Conservation (phyloP, 1,140 invertebrate genomes). For the Cylas formicarius region DNA sequence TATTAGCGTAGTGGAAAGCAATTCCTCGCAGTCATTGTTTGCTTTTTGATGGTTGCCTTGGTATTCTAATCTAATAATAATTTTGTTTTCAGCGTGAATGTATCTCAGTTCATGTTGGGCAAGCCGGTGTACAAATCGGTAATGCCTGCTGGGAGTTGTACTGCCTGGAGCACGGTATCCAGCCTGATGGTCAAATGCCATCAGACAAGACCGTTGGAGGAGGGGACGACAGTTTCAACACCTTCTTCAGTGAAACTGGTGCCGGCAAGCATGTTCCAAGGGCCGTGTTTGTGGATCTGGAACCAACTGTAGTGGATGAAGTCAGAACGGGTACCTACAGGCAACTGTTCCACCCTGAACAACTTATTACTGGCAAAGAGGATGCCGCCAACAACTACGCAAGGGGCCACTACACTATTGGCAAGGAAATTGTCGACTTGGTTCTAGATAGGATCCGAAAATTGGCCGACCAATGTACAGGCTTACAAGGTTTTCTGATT, state of each 20-base stretch:
- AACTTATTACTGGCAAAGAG: conserved; percentile 72
- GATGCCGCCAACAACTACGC: conserved; percentile 84
- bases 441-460: conserved; percentile 52
- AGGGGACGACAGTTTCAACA: conserved; percentile 55
- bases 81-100: conserved; percentile 49
- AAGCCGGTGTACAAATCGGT: conserved; percentile 60
- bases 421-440: conserved; percentile 60
- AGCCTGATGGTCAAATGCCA: conserved; percentile 55
- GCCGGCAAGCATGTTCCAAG: conserved; percentile 59
- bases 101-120: conserved; percentile 57
- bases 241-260: conserved; percentile 63
- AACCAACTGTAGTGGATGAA: conserved; percentile 70
- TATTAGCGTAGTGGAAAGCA: not conserved
- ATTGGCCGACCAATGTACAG: conserved; percentile 53
- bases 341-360: conserved; percentile 67
- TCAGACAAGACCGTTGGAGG: conserved; percentile 29
- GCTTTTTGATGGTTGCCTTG: no score
- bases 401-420: conserved; percentile 75
- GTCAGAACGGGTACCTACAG: conserved; percentile 65
- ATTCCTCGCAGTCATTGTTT: not conserved
- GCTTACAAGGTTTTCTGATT: conserved; percentile 68
- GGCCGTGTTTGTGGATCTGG: conserved; percentile 66
- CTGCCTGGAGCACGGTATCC: conserved; percentile 70
- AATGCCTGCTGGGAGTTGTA: conserved; percentile 58
- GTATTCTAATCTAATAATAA: conserved; percentile 12